A percentile compares a stretch with the other conserved stretches of the same genome.
Conservation (phyloP, 1,140 invertebrate species). For the Brachionus koreanus region DNA sequence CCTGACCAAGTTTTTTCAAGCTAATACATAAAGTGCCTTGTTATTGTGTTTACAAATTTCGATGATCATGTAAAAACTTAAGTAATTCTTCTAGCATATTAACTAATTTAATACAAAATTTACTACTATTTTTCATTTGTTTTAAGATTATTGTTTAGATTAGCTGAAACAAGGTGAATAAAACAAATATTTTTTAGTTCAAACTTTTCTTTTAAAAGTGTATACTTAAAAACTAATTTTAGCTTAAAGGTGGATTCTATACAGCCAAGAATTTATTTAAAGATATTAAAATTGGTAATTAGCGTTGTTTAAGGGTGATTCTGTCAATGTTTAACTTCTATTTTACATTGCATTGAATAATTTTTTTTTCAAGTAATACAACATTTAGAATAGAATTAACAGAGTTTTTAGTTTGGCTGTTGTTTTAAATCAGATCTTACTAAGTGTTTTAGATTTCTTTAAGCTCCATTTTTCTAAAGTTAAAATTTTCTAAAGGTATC, state of each 20-base stretch:
- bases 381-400: no score
- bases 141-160: conserved; percentile 10
- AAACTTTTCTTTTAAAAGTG: neutral
- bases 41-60: neutral
- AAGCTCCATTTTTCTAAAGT: neutral
- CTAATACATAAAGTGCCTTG: neutral
- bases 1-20: neutral
- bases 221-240: neutral
- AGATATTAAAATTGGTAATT: neutral
- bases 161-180: neutral
- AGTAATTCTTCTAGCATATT: neutral
- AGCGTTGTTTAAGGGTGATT: neutral
- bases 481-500: neutral
- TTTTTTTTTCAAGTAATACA: neutral
- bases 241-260: neutral
- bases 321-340: neutral
- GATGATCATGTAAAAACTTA: neutral
- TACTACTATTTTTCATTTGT: neutral
- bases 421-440: no score
- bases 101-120: neutral
- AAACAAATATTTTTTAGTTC: neutral
- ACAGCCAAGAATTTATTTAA: neutral
- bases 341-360: neutral
- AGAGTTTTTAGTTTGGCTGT: no score
- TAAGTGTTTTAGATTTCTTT: neutral